Evolutionary conservation across 1,140 invertebrate species (phyloP).

Genomic region (Doryteuthis pealeii): DNA sequence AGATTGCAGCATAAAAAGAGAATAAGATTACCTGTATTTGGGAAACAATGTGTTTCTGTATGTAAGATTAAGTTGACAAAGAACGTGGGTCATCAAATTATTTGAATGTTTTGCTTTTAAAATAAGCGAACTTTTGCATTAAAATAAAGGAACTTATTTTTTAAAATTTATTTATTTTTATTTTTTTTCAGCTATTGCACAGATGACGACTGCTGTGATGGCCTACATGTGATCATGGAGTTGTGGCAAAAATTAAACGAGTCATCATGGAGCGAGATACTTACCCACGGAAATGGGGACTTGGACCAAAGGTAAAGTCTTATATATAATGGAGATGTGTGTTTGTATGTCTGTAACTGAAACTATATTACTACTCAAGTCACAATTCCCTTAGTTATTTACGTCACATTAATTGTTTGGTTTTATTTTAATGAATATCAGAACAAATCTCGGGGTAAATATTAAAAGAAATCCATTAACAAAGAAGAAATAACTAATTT

Average conservation of each 20-base stretch:
- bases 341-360: neutral
- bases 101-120: too few relatives aligned
- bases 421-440: neutral
- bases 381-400: neutral
- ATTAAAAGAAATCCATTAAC: neutral
- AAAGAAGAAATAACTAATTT: too few relatives aligned
- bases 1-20: too few relatives aligned
- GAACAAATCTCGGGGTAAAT: neutral
- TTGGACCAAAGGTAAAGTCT: constrained; percentile 84
- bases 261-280: constrained; percentile 99
- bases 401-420: neutral
- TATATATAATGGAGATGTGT: too few relatives aligned
- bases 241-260: constrained; percentile 96
- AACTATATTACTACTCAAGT: neutral
- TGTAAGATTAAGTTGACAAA: too few relatives aligned
- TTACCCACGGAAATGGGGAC: constrained; percentile 97
- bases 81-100: too few relatives aligned
- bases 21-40: too few relatives aligned
- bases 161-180: too few relatives aligned
- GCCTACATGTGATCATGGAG: constrained; percentile 95
- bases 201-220: constrained; percentile 99
- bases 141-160: too few relatives aligned
- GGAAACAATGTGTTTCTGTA: too few relatives aligned
- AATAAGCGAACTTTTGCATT: too few relatives aligned
- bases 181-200: constrained; percentile 74